These are phyloP conservation scores for Molossus alvarezi DNA, from an alignment of 2,797 vertebrate species.

Conservation along the genomic window DNA sequence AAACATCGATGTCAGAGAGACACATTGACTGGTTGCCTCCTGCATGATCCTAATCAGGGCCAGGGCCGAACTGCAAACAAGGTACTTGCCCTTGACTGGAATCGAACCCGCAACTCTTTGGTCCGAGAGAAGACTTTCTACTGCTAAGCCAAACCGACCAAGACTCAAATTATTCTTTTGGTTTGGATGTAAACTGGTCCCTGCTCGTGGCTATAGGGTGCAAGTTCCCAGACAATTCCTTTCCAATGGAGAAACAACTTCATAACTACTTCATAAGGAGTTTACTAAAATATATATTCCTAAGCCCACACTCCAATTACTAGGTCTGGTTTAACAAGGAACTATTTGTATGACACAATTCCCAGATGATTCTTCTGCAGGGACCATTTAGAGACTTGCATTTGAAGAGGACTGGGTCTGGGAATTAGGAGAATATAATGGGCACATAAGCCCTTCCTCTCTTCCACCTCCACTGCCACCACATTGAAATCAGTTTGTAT, in stretches of 20 bases:
- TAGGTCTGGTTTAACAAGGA: background rate
- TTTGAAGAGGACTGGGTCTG: background rate
- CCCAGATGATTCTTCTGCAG: background rate
- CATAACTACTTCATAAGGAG: background rate
- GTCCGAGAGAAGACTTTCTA: no score
- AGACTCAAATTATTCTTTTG: background rate
- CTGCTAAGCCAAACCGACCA: no score
- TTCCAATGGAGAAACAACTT: background rate
- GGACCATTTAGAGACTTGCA: background rate
- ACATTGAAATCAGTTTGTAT: conserved; percentile 13
- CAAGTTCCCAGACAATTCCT: conserved; percentile 4
- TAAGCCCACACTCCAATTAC: background rate
- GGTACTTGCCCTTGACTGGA: no score
- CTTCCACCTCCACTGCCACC: accelerated
- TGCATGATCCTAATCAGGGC: no score
- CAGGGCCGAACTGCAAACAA: no score
- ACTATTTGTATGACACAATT: background rate
- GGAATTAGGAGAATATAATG: background rate
- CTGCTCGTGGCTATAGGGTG: background rate
- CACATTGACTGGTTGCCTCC: no score
- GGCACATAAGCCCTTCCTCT: background rate
- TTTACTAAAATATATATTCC: background rate
- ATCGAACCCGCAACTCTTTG: no score
- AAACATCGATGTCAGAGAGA: no score
- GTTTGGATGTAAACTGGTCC: background rate